Percentiles rank a stretch among this genome's conserved stretches.
Conservation (phyloP, 2,888 invertebrate species). For the Gymnoscelis rufifasciata region DNA sequence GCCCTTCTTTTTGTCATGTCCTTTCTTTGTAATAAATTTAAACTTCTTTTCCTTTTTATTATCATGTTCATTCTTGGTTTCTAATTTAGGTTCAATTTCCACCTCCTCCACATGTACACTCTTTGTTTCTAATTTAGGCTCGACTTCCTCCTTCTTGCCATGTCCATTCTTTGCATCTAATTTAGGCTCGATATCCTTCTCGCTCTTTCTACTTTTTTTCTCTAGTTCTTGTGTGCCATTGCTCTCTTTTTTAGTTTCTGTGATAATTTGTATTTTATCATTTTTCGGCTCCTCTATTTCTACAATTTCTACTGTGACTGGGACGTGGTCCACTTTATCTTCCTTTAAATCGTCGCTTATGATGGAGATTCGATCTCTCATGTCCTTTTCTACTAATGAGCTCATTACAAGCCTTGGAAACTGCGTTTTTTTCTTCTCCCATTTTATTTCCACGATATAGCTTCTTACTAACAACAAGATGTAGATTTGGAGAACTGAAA, state of each 20-base stretch:
- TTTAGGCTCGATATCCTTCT: slow-evolving; percentile 17
- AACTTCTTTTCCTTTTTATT: too few species aligned
- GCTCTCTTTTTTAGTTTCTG: neutral
- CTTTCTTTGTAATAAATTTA: too few species aligned
- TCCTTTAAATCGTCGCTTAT: slow-evolving; percentile 9
- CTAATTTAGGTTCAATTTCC: slow-evolving; percentile 16
- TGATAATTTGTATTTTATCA: slow-evolving; percentile 6
- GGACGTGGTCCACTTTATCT: slow-evolving; percentile 8
- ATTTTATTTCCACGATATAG: slow-evolving; percentile 49
- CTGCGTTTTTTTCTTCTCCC: slow-evolving; percentile 28
- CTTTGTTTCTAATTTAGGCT: too few species aligned
- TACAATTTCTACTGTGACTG: slow-evolving; percentile 6
- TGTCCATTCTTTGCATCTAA: slow-evolving; percentile 28
- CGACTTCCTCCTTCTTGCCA: too few species aligned
- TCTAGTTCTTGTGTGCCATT: neutral
- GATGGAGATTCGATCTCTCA: slow-evolving; percentile 13
- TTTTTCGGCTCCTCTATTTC: neutral
- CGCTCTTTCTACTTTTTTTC: neutral
- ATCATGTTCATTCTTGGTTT: too few species aligned
- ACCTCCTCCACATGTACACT: neutral
- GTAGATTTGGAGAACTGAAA: slow-evolving; percentile 55
- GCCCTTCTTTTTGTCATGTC: neutral
- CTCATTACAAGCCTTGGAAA: slow-evolving; percentile 37
- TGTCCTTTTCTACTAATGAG: slow-evolving; percentile 29
- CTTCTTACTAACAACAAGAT: slow-evolving; percentile 52